Evolutionary conservation across 2,797 vertebrate genomes (phyloP).

Genomic region (Onychomys leucogaster): DNA sequence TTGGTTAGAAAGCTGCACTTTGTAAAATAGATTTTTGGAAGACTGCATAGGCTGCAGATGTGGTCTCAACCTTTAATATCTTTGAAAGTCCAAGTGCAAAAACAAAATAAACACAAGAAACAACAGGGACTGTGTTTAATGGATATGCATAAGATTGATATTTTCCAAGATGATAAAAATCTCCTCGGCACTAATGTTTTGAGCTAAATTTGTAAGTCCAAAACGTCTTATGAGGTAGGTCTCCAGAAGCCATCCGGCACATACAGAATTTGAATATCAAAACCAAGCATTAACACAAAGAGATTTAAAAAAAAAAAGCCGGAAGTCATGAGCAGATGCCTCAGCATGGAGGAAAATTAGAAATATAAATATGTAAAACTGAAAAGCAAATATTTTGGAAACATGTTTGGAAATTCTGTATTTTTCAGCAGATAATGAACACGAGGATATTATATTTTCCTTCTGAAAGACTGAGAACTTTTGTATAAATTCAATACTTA

Average conservation of each 20-base stretch:
- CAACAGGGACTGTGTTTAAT: constrained; percentile 12
- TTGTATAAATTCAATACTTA: neutral
- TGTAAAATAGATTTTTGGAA: constrained; percentile 62
- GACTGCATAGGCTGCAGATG: neutral
- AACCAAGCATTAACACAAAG: constrained; percentile 71
- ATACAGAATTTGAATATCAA: constrained; percentile 63
- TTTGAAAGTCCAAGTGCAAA: constrained; percentile 4
- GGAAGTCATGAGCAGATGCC: constrained; percentile 77
- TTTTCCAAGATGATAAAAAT: constrained; percentile 5
- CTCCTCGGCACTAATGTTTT: neutral
- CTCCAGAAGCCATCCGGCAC: constrained; percentile 49
- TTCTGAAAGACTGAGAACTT: neutral
- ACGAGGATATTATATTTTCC: constrained; percentile 29
- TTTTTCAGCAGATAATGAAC: constrained; percentile 62
- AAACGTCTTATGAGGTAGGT: constrained; percentile 23
- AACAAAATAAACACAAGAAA: constrained; percentile 45
- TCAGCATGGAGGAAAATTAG: constrained; percentile 70
- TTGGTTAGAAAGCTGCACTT: constrained; percentile 16
- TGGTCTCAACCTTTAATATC: neutral
- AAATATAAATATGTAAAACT: constrained; percentile 73
- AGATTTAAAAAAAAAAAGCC: constrained; percentile 64
- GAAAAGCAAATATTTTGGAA: constrained; percentile 76
- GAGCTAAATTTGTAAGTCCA: constrained; percentile 34
- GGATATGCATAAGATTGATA: constrained; percentile 14
- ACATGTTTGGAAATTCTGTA: constrained; percentile 71